These are phyloP conservation scores for Anniella stebbinsi DNA, from an alignment of 2,797 vertebrate species.

Conservation along the genomic window DNA sequence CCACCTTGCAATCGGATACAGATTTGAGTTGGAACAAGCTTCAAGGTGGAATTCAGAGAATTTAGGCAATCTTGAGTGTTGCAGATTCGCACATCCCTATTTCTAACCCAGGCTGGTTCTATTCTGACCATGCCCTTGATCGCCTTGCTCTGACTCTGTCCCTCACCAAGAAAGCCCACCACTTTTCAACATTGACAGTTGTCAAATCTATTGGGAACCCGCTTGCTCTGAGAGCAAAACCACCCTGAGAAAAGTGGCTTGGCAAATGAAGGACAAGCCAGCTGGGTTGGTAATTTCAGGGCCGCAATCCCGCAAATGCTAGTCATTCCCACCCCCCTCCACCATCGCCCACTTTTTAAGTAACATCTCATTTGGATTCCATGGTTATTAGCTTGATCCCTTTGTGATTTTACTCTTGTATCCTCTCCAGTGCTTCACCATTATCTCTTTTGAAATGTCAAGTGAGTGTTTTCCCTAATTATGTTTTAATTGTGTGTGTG, in stretches of 20 bases:
- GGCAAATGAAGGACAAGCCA: neutral
- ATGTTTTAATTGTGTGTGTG: neutral
- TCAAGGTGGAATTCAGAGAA: no score
- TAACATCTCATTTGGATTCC: neutral
- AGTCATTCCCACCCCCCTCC: no score
- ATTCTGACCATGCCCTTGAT: neutral
- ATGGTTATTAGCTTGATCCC: neutral
- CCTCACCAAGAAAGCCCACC: neutral
- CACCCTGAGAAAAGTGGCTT: neutral
- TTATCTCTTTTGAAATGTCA: neutral
- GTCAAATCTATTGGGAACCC: neutral
- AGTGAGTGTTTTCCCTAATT: neutral
- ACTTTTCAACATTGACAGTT: neutral
- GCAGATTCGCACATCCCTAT: neutral
- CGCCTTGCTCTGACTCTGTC: neutral
- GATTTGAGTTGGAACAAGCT: no score
- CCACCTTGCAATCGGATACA: no score
- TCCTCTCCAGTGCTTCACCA: neutral
- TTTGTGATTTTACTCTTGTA: rapidly evolving
- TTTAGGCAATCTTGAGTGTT: no score
- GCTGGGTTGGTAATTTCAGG: neutral
- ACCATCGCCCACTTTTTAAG: neutral
- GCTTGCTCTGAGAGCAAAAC: neutral
- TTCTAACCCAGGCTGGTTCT: neutral
- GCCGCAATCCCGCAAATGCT: neutral